A percentile compares a stretch with the other conserved stretches of the same genome.
Evolutionary conservation across 2,113 vertebrate genomes (phyloP).

Genomic region (Charadrius vociferus): DNA sequence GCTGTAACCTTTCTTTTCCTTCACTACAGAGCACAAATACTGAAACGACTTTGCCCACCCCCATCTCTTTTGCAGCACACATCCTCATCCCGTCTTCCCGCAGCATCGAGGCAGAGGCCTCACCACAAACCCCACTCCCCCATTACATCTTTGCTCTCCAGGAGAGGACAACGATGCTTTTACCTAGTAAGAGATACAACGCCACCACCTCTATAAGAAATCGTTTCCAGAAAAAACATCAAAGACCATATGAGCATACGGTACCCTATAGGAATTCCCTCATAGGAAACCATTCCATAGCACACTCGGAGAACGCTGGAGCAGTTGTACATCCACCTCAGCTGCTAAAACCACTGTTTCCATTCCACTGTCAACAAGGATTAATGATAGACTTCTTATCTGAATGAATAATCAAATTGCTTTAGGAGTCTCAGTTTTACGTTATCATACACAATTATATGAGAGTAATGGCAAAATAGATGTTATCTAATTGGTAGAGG

Average conservation of each 20-base stretch:
- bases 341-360: neutral
- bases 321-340: neutral
- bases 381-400: slow-evolving; percentile 18
- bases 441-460: neutral
- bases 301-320: neutral
- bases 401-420: slow-evolving; percentile 22
- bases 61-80: neutral
- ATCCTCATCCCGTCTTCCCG: neutral
- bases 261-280: neutral
- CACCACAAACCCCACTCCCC: neutral
- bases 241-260: neutral
- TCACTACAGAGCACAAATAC: neutral
- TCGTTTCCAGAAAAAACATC: neutral
- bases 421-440: neutral
- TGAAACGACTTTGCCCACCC: neutral
- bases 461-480: neutral
- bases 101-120: neutral
- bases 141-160: neutral
- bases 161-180: neutral
- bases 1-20: neutral
- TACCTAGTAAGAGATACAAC: neutral
- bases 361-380: neutral
- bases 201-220: neutral
- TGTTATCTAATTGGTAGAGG: neutral
- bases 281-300: neutral